Evolutionary conservation across 2,797 vertebrate species (phyloP).

Genomic region (Halcyon badia): DNA sequence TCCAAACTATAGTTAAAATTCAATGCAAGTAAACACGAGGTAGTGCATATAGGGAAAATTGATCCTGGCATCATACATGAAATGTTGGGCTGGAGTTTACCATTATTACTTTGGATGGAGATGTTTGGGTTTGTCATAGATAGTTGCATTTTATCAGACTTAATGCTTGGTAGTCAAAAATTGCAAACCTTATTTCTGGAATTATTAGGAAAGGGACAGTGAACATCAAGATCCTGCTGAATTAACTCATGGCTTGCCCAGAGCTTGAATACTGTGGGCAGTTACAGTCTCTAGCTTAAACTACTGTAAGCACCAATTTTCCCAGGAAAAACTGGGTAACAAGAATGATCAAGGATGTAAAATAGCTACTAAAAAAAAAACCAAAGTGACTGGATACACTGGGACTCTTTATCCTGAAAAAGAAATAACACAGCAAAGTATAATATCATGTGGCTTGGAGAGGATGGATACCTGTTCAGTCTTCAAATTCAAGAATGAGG

Average conservation of each 20-base stretch:
- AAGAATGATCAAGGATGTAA: not conserved
- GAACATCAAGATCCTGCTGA: not conserved
- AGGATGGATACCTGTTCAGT: not conserved
- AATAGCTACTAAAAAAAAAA: not conserved
- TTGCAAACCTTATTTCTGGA: not conserved
- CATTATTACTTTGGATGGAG: not conserved
- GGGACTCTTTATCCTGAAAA: not conserved
- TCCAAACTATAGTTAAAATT: not conserved
- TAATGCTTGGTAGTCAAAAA: not conserved
- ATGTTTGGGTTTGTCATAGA: not conserved
- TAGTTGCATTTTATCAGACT: not conserved
- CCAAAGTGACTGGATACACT: not conserved
- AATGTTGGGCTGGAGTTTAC: not conserved
- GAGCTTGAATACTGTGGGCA: not conserved
- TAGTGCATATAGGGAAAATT: not conserved
- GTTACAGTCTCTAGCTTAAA: not conserved
- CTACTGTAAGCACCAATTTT: not conserved
- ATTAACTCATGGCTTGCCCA: not conserved
- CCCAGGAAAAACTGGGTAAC: not conserved
- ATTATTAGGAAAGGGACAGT: not conserved
- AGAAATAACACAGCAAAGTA: not conserved
- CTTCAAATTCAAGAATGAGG: not conserved
- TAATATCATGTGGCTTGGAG: not conserved
- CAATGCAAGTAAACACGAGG: not conserved
- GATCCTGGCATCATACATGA: not conserved